These are phyloP conservation scores for Rhynchotus rufescens DNA, from an alignment of 2,797 vertebrate species.

Conservation along the genomic window DNA sequence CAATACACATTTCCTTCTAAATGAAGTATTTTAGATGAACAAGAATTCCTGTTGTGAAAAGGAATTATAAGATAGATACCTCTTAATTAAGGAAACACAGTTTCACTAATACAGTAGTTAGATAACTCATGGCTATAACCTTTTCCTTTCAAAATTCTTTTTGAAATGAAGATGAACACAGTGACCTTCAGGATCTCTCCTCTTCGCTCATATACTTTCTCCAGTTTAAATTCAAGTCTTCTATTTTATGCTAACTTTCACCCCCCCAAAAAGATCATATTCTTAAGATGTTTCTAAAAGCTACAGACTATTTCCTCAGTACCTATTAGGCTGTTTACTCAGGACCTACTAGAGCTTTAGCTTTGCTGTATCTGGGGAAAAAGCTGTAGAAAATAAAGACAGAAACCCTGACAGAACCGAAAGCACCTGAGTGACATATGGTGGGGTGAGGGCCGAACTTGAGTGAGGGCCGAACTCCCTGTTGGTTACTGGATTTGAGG, in stretches of 20 bases:
- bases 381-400: neutral
- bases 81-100: neutral
- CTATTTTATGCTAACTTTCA: neutral
- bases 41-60: neutral
- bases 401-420: neutral
- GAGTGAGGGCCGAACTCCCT: neutral
- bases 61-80: neutral
- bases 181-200: neutral
- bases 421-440: rapidly evolving
- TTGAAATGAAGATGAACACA: neutral
- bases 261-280: neutral
- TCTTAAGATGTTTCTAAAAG: neutral
- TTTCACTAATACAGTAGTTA: neutral
- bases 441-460: too few relatives aligned
- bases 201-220: neutral
- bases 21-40: neutral
- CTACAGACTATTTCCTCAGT: neutral
- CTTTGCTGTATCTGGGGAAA: neutral
- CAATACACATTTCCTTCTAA: neutral
- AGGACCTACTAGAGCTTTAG: neutral
- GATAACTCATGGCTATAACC: neutral
- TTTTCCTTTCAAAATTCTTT: neutral
- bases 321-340: neutral
- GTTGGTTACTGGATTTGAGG: neutral
- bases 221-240: neutral